These are phyloP conservation scores for Calephelis perditalis DNA, from an alignment of 2,888 invertebrate genomes.

Conservation along the genomic window DNA sequence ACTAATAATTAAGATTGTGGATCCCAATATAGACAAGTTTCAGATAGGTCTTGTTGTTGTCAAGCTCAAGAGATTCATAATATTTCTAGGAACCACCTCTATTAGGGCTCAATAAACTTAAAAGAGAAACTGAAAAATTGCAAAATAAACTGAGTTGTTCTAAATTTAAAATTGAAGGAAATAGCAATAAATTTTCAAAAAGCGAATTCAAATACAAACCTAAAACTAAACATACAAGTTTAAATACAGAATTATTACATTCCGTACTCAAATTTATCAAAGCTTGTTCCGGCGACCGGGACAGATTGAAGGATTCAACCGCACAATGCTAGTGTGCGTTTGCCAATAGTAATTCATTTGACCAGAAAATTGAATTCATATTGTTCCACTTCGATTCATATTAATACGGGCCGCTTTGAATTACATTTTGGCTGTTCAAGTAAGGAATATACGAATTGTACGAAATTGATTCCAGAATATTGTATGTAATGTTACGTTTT, in stretches of 20 bases:
- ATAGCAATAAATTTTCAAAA: too few species aligned
- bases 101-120: too few species aligned
- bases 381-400: slow-evolving; percentile 34
- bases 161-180: too few species aligned
- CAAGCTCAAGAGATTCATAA: too few species aligned
- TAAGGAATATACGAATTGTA: background rate
- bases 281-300: slow-evolving; percentile 21
- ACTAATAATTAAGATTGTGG: too few species aligned
- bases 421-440: background rate
- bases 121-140: too few species aligned
- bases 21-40: too few species aligned
- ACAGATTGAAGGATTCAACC: slow-evolving; percentile 30
- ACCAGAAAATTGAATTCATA: slow-evolving; percentile 61
- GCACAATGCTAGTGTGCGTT: slow-evolving; percentile 28
- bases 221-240: background rate
- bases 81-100: too few species aligned
- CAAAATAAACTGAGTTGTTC: too few species aligned
- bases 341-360: slow-evolving; percentile 47
- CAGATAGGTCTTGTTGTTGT: too few species aligned
- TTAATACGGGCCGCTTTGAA: slow-evolving; percentile 23
- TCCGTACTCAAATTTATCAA: background rate
- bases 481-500: too few species aligned
- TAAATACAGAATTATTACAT: background rate
- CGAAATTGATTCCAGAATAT: background rate
- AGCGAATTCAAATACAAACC: background rate